Evolutionary conservation across 2,113 vertebrate genomes (phyloP), one percentile per base, ranked within the genome.

Genomic region (Saimiri boliviensis): DNA sequence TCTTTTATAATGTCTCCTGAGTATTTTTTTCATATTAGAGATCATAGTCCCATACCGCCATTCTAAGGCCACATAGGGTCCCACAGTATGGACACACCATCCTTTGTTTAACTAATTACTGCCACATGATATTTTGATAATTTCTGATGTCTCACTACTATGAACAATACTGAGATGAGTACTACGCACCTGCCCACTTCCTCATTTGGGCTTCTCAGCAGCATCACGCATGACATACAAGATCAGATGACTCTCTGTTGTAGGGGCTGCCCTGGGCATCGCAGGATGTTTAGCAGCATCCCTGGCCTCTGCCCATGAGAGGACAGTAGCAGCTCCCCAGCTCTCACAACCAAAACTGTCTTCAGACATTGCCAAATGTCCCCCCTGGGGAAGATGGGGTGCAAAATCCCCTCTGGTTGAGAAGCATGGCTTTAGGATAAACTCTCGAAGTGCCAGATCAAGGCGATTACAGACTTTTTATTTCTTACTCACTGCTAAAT

Each of bases 201-300:
- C 27, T 82, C 52, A 19, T 1, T 3, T 49, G 35, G 47, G n/a
- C 9, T 73, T 91, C 60, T 52, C 42, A 14, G 30, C 54, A n/a
- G 66, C 1, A 1, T 37, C 19, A 3, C 42, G 19, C 5, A n/a
- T 1, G 45, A 82, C 3, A 35, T 0, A 1, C 6, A 25, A 66
- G 47, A 47, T 6, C 21, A 47, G 77, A 76, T 3, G 16, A 7
- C 14, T 25, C 13, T 40, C 2, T 47, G 12, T 2, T 4, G 37
- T 2, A 32, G 23, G 23, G 25, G 8, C 17, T 32, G n/a, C 23
- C 68, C 66, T 74, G 17, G 0, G 32, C 12, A 1, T 5, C 4
- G 8, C 1, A 9, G 63, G 52, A 1, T 4, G 27, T 30, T 35
- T 0, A 27, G 16, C 56, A 71, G 42, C 52, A 52, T 6, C 86